Evolutionary conservation across 2,113 vertebrate genomes (phyloP), one percentile per base, ranked within the genome.

Genomic region (Pomatorhinus ruficollis): DNA sequence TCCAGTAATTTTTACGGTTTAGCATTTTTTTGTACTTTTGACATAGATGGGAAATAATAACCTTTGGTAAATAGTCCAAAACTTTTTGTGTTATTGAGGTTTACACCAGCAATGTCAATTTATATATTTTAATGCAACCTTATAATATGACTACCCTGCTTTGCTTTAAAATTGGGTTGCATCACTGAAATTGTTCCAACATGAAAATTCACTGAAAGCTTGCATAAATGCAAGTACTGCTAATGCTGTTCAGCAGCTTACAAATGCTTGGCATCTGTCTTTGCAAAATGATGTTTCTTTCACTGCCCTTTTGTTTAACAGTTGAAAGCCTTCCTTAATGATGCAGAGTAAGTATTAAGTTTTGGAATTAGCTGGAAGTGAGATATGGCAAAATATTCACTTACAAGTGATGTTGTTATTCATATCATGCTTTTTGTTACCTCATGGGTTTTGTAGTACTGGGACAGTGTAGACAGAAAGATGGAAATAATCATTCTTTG

Each of bases 181-280:
- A 54, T 94, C 82, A 61, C 45, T 76, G 79, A 80, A 92, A 88
- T 86, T 65, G 23, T 90, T 96, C n/a, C 86, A 83, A 40, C 9
- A 7, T 66, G 56, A 57, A 49, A 86, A 31, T 89, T 96, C 56
- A 56, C 25, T 64, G 70, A 79, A 89, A 71, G 39, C 28, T 54
- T 77, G 37, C 21, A 6, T 61, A 45, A 83, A 69, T 59, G 63
- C 4, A 11, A 80, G 35, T 83, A 50, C 31, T 65, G 35, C 50
- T 83, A 74, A 39, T 77, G 59, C 50, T 86, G 4, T 65, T 93
- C 71, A 83, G 12, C 45, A 69, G 33, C 45, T 94, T 90, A 77
- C 22, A 83, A 86, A 77, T 93, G 31, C 57, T 85, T 89, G 52
- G 50, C 40, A 93, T 85, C 59, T 74, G 14, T 87, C 56, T 83